These are phyloP conservation scores for Pomatorhinus ruficollis DNA, from an alignment of 2,113 vertebrate species.

Conservation along the genomic window DNA sequence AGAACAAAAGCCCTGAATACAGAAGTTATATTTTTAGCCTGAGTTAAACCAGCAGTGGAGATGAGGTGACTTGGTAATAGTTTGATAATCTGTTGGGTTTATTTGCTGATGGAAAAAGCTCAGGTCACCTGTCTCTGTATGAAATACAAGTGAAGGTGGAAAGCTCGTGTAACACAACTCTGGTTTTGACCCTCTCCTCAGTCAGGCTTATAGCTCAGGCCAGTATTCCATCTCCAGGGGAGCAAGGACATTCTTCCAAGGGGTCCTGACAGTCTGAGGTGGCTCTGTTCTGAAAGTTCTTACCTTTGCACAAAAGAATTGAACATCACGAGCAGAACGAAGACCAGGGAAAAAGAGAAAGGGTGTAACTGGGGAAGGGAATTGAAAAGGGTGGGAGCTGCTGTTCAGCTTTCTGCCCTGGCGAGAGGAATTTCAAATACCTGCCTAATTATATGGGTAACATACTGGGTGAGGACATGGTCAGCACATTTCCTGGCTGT, in stretches of 20 bases:
- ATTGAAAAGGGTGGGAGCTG: not conserved
- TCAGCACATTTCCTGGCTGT: not conserved
- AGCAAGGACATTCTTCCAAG: not conserved
- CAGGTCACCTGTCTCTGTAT: not conserved
- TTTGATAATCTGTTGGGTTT: not conserved
- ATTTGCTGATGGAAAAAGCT: not conserved
- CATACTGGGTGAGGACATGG: not conserved
- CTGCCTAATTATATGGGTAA: not conserved
- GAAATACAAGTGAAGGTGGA: not conserved
- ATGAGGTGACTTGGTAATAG: not conserved
- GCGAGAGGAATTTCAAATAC: not conserved
- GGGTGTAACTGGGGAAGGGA: not conserved
- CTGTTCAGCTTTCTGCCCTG: not conserved
- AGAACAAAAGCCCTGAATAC: not conserved
- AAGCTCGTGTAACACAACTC: accelerated
- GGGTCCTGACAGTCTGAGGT: not conserved
- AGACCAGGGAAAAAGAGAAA: not conserved
- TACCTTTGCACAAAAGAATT: not conserved
- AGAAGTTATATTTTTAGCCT: not conserved
- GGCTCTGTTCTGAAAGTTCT: not conserved
- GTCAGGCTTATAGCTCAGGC: not conserved
- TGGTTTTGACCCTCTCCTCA: not conserved
- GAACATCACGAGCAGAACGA: not conserved
- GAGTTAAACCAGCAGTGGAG: not conserved
- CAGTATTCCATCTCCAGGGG: not conserved